Evolutionary conservation across 2,888 invertebrate genomes (phyloP).

Genomic region (Eupithecia centaureata): DNA sequence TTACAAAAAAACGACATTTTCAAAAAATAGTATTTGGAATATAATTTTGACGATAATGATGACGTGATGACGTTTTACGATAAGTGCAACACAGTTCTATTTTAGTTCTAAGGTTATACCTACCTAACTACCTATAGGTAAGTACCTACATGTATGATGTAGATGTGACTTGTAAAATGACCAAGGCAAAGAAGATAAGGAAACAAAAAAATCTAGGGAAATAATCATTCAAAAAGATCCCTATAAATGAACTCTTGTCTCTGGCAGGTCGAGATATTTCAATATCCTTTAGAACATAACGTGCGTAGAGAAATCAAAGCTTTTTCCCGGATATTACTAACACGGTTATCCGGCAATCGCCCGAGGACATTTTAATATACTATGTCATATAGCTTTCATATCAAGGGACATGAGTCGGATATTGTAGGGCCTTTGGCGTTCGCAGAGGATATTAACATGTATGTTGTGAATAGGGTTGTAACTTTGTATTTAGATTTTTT

Average conservation of each 20-base stretch:
- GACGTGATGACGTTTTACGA: no score
- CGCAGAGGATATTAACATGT: conserved; percentile 60
- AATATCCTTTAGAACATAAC: conserved; percentile 30
- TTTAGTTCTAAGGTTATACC: no score
- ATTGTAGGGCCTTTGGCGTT: conserved; percentile 62
- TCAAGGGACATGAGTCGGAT: conserved; percentile 56
- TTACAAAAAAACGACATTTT: no score
- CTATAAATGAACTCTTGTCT: neutral
- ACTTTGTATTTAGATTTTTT: neutral
- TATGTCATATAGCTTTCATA: conserved; percentile 38
- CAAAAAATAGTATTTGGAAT: no score
- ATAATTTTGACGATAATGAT: no score
- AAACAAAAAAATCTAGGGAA: neutral
- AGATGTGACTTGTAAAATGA: neutral
- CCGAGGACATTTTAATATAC: conserved; percentile 49
- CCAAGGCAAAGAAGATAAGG: neutral
- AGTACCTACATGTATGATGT: no score
- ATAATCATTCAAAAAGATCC: neutral
- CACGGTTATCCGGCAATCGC: conserved; percentile 68
- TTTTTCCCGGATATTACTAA: conserved; percentile 69
- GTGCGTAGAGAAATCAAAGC: conserved; percentile 48
- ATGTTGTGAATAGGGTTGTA: conserved; percentile 38
- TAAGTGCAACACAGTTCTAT: no score
- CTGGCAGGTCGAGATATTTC: conserved; percentile 4
- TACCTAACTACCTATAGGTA: no score